phyloP scores from a whole-genome alignment of 2,113 vertebrate species.

The Connochaetes taurinus region DNA sequence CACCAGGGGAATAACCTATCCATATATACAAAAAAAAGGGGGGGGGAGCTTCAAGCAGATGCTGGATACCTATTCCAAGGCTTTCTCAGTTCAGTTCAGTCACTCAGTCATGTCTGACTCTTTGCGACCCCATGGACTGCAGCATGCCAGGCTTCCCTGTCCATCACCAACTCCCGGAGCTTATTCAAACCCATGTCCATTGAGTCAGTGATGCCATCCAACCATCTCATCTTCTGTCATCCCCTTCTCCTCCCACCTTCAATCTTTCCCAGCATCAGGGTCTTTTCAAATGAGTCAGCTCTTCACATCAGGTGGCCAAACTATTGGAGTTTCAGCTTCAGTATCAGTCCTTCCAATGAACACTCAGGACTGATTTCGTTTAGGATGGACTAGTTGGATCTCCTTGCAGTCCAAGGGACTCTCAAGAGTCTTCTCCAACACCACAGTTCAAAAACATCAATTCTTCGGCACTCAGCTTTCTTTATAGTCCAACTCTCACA shows the following conservation, averaged over 20 bases:
- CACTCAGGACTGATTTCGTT: not conserved
- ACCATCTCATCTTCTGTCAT: not conserved
- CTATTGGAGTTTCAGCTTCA: not conserved
- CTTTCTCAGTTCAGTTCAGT: not conserved
- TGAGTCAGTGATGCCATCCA: not conserved
- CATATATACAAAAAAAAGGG: not conserved
- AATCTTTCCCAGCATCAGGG: not conserved
- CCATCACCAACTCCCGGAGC: not conserved
- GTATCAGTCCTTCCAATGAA: not conserved
- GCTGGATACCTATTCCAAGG: not conserved
- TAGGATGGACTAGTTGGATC: not conserved
- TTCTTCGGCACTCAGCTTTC: rapidly evolving
- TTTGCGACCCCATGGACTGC: not conserved
- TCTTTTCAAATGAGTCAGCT: not conserved
- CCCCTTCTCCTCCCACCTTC: not conserved
- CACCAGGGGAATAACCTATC: not conserved
- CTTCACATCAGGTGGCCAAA: not conserved
- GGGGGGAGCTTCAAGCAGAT: not conserved
- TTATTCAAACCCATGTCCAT: not conserved
- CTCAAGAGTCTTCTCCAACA: not conserved
- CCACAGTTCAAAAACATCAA: not conserved
- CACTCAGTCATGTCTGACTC: not conserved
- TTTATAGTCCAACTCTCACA: not conserved
- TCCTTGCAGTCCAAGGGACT: not conserved
- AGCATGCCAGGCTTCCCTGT: not conserved